A percentile compares a stretch with the other conserved stretches of the same genome.
Evolutionary conservation across 2,797 vertebrate species (phyloP).

Genomic region (Poecile montanus): DNA sequence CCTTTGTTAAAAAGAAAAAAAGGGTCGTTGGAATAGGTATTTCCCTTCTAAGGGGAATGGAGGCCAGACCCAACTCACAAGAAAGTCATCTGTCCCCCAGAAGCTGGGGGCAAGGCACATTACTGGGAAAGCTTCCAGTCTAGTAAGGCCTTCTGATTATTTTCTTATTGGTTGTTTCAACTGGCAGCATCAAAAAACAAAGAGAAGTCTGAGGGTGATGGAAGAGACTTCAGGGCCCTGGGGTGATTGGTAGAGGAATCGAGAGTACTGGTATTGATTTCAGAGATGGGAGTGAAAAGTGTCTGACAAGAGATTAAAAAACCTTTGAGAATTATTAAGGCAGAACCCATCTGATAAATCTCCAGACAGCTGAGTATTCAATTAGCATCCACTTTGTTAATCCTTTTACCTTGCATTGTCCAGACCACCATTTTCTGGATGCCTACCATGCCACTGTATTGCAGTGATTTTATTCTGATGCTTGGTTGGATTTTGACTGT

Average conservation of each 20-base stretch:
- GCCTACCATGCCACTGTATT: accelerated
- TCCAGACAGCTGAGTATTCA: background rate
- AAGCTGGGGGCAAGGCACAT: no score
- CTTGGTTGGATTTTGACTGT: background rate
- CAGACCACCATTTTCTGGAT: background rate
- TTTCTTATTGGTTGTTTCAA: background rate
- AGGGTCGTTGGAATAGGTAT: background rate
- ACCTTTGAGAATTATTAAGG: background rate
- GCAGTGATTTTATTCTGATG: background rate
- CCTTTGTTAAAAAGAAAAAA: background rate
- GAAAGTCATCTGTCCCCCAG: background rate
- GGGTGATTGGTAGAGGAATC: background rate
- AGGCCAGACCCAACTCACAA: background rate
- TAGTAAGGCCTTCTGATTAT: background rate
- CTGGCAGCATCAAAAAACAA: background rate
- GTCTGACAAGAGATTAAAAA: background rate
- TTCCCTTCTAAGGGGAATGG: background rate
- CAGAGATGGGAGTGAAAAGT: background rate
- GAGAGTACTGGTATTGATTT: background rate
- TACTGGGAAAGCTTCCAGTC: background rate
- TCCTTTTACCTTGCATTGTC: background rate
- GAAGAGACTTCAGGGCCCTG: background rate
- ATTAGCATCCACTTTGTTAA: background rate
- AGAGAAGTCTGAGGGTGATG: background rate
- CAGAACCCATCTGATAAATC: background rate